Evolutionary conservation across 2,113 vertebrate genomes (phyloP), one percentile per base, ranked within the genome.

Genomic region (Bujurquina vittata): DNA sequence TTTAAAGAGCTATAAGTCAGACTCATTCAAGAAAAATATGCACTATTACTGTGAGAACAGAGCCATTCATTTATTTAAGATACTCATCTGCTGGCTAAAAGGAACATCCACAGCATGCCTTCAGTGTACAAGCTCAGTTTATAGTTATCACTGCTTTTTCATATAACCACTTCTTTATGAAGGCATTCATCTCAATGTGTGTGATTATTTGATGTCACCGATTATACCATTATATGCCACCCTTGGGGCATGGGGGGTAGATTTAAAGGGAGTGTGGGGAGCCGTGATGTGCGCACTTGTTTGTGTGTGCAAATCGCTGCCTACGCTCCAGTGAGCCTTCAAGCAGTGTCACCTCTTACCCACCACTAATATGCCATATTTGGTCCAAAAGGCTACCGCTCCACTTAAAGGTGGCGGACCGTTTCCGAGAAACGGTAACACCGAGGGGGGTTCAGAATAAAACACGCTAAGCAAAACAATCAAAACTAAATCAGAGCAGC

Each of bases 301-400:
- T 57, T 80, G 69, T 65, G 57, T 67, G 85, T 74, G 65, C 62
- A 26, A 49, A 85, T 62, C 26, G 55, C 46, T 84, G 87, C 67
- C 8, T 77, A 89, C 26, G 80, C 87, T 85, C 75, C 80, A 81
- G 74, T 29, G 74, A 81, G 67, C 87, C 69, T 86, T 91, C 91
- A 92, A 84, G 90, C 89, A 90, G 57, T 40, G 83, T 89, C 83
- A 87, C 59, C 73, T 61, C 73, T 83, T 69, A 63, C 62, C 65
- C 35, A 6, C 18, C 2, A 4, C 79, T 78, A 60, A 75, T 80
- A 84, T 74, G 81, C 67, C 79, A 49, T 72, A 76, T 87, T 85
- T 78, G 74, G 81, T 72, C 85, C 73, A 75, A 79, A 54, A 87
- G 80, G 81, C 79, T 63, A 43, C 40, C 72, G 83, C 82, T 87